Evolutionary conservation across 2,113 vertebrate species (phyloP).

Genomic region (Calidris pugnax): DNA sequence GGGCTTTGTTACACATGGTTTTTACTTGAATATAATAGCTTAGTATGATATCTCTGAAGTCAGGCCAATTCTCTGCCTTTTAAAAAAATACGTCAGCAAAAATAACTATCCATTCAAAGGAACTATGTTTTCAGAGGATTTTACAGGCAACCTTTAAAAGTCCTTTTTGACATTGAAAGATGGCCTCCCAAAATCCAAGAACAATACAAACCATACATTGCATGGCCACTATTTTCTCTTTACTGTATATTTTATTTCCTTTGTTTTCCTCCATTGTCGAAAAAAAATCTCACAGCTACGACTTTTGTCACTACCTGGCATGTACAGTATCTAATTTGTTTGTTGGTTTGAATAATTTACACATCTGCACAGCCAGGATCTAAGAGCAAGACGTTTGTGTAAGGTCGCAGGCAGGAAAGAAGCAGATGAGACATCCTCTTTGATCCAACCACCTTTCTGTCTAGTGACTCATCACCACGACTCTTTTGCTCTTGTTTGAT

Average conservation of each 20-base stretch:
- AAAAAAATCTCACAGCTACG: not conserved
- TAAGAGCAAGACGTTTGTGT: not conserved
- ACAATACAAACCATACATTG: not conserved
- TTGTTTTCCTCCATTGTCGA: not conserved
- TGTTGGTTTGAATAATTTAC: slow-evolving; percentile 32
- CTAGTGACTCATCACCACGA: slow-evolving; percentile 30
- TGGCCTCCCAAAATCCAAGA: not conserved
- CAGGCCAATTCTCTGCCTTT: not conserved
- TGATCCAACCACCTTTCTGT: slow-evolving; percentile 35
- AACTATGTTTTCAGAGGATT: not conserved
- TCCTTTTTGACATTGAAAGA: not conserved
- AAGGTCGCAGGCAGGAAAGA: not conserved
- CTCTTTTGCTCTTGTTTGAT: slow-evolving; percentile 24
- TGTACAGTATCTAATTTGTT: not conserved
- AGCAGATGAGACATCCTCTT: not conserved
- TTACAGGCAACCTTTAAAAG: not conserved
- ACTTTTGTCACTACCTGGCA: not conserved
- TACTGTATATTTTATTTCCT: not conserved
- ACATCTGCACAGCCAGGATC: not conserved
- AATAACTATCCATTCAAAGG: not conserved
- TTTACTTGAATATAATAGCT: not conserved
- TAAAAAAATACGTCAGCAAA: not conserved
- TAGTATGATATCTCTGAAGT: not conserved
- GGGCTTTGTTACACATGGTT: not conserved
- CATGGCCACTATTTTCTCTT: not conserved